phyloP scores from a whole-genome alignment of 2,113 vertebrate genomes.

The Xenus cinereus region DNA sequence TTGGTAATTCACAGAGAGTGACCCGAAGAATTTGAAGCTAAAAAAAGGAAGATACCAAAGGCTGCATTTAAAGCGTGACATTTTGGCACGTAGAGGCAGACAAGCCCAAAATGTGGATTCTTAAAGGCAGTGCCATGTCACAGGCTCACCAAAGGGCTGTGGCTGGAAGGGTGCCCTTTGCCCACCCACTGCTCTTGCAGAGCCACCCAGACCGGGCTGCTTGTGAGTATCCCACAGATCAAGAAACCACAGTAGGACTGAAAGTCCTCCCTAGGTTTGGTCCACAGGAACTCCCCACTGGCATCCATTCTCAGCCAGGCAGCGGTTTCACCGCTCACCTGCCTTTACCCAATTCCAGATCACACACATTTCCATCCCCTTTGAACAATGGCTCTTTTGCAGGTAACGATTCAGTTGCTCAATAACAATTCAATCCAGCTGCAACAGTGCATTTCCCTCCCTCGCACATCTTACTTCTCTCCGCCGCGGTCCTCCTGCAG shows the following conservation, averaged over 20 bases:
- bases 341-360: rapidly evolving
- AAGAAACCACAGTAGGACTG: neutral
- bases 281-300: neutral
- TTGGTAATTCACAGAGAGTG: conserved; percentile 19
- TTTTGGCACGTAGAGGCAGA: neutral
- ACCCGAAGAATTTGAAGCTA: neutral
- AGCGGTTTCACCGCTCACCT: neutral
- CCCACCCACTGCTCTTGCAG: neutral
- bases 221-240: neutral
- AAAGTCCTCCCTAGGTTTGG: neutral
- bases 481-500: rapidly evolving
- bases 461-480: neutral
- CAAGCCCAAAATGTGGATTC: neutral
- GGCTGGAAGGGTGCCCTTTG: neutral
- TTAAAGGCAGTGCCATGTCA: neutral
- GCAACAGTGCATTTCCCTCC: neutral
- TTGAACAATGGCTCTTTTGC: rapidly evolving
- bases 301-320: rapidly evolving
- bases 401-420: neutral
- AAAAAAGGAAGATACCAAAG: neutral
- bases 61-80: neutral
- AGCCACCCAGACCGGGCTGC: neutral
- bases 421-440: neutral
- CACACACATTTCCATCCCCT: no score
- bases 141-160: neutral